A percentile compares a stretch with the other conserved stretches of the same genome.
Conservation (phyloP, 2,113 vertebrate genomes). For the Bambusicola thoracicus region DNA sequence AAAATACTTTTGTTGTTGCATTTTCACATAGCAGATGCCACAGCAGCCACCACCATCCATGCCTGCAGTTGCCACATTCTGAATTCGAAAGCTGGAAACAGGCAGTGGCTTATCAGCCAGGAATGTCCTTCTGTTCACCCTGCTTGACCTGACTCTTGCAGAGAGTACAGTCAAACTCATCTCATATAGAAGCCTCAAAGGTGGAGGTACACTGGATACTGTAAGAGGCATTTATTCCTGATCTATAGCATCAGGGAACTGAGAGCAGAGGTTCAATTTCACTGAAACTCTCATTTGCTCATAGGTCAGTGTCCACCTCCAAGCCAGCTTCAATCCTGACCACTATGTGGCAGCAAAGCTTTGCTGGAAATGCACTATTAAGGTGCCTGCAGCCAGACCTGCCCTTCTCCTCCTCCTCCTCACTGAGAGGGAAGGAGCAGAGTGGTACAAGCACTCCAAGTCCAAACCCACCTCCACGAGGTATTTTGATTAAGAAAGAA, state of each 20-base stretch:
- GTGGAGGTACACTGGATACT: not conserved
- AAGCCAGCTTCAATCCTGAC: not conserved
- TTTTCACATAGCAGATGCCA: not conserved
- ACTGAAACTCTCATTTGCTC: not conserved
- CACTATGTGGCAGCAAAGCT: constrained; percentile 63
- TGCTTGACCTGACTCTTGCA: not conserved
- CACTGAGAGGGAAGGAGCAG: not conserved
- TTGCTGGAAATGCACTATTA: not conserved
- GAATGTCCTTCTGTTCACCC: not conserved
- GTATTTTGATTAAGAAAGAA: not conserved
- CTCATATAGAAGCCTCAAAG: not conserved
- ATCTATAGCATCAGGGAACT: not conserved
- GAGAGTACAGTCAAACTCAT: not conserved
- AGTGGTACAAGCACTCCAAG: not conserved
- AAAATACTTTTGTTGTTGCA: not conserved
- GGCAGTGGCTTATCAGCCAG: not conserved
- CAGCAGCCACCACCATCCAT: not conserved
- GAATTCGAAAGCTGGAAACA: not conserved
- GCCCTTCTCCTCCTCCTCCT: not conserved
- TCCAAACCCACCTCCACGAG: not conserved
- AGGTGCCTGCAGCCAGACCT: not conserved
- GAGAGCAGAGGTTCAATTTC: not conserved
- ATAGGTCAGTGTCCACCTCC: fast-evolving
- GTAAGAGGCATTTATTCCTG: not conserved
- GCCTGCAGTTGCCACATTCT: not conserved